Evolutionary conservation across 2,113 vertebrate genomes (phyloP).

Genomic region (Balaeniceps rex): DNA sequence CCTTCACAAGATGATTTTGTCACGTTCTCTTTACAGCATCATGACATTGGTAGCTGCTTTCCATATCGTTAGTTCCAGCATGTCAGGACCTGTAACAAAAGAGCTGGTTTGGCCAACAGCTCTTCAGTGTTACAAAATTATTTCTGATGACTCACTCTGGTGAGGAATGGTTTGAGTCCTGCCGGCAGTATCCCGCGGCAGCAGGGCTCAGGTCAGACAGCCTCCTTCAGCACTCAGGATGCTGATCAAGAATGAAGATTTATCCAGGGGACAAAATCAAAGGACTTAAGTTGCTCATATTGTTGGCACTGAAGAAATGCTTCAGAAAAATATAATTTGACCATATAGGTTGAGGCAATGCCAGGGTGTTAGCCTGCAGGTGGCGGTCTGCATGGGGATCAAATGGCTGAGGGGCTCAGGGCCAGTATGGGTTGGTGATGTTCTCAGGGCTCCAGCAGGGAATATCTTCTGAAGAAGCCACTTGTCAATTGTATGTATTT

Average conservation of each 20-base stretch:
- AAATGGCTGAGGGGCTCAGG: not conserved
- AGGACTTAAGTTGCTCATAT: not conserved
- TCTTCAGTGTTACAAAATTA: not conserved
- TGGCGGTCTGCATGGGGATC: not conserved
- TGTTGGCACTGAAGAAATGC: not conserved
- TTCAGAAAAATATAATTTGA: not conserved
- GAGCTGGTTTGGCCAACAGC: not conserved
- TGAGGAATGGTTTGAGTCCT: not conserved
- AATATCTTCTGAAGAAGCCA: not conserved
- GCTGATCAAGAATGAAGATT: not conserved
- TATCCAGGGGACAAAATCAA: not conserved
- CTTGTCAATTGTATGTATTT: not conserved
- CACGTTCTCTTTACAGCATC: not conserved
- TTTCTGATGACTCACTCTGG: not conserved
- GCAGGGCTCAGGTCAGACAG: not conserved
- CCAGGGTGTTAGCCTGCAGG: accelerated
- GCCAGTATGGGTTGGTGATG: not conserved
- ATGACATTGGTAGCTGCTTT: not conserved
- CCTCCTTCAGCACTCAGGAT: not conserved
- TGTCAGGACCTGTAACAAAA: not conserved
- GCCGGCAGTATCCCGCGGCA: not conserved
- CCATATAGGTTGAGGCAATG: not conserved
- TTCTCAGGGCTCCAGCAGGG: not conserved
- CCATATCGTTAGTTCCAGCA: accelerated
- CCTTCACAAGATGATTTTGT: not conserved